Evolutionary conservation across 2,888 invertebrate species (phyloP).

Genomic region (Dynastes tityus): DNA sequence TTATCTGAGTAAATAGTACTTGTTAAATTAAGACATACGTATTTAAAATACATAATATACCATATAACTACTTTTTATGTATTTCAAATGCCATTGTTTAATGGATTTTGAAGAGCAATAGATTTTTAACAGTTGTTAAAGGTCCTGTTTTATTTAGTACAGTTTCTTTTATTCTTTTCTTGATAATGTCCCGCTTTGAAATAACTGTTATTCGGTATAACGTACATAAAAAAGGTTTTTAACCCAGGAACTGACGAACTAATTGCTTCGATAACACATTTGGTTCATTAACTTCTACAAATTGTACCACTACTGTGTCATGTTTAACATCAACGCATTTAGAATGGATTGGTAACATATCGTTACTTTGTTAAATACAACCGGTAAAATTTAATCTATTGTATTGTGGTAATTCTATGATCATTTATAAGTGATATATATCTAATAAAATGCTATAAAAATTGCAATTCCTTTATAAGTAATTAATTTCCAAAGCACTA

Average conservation of each 20-base stretch:
- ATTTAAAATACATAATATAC: neutral
- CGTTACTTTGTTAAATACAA: too few species aligned
- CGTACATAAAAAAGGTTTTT: slow-evolving; percentile 45
- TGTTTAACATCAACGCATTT: slow-evolving; percentile 1
- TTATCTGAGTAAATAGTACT: too few species aligned
- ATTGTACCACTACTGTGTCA: slow-evolving; percentile 17
- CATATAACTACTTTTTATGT: neutral
- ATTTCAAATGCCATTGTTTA: slow-evolving; percentile 10
- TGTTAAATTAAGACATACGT: too few species aligned
- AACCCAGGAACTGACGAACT: slow-evolving; percentile 39
- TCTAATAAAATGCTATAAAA: neutral
- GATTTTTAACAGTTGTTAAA: slow-evolving; percentile 39
- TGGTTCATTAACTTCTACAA: slow-evolving; percentile 42
- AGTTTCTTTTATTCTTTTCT: slow-evolving; percentile 38
- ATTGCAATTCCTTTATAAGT: too few species aligned
- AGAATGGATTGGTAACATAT: too few species aligned
- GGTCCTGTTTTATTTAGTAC: slow-evolving; percentile 48
- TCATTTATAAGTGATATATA: neutral
- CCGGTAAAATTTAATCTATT: too few species aligned
- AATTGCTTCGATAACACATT: slow-evolving; percentile 31
- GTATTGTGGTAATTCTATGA: too few species aligned
- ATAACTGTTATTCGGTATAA: slow-evolving; percentile 49
- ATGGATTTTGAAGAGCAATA: slow-evolving; percentile 41
- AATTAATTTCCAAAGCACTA: too few species aligned
- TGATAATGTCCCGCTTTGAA: slow-evolving; percentile 51